Evolutionary conservation across 1,140 invertebrate genomes (phyloP).

Genomic region (Ephestia elutella): DNA sequence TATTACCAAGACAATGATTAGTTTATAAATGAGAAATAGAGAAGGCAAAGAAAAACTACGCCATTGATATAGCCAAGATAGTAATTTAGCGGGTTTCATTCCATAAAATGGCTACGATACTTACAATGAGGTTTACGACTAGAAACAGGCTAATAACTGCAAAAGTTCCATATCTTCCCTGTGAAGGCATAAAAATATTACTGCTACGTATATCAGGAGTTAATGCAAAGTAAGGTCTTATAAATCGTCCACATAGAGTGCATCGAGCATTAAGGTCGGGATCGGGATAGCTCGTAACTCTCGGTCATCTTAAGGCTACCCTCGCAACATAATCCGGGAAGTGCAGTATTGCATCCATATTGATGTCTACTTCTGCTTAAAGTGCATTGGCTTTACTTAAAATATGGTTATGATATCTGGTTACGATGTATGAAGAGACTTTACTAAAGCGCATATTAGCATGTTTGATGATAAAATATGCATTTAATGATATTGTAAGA

Average conservation of each 20-base stretch:
- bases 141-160: background rate
- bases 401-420: background rate
- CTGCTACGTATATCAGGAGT: background rate
- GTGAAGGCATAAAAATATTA: background rate
- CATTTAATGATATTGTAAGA: too few relatives aligned
- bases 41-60: too few relatives aligned
- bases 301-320: background rate
- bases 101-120: too few relatives aligned
- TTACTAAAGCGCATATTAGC: too few relatives aligned
- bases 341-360: constrained; percentile 4
- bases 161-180: background rate
- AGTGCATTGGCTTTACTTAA: background rate
- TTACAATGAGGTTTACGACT: too few relatives aligned
- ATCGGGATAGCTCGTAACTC: background rate
- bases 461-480: too few relatives aligned
- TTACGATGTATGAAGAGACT: background rate
- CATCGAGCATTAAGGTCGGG: background rate
- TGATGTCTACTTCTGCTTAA: background rate
- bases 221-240: background rate
- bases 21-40: too few relatives aligned
- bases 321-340: background rate
- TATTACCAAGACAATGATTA: too few relatives aligned
- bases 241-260: background rate
- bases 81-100: too few relatives aligned
- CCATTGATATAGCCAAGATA: too few relatives aligned